Evolutionary conservation across 2,113 vertebrate species (phyloP).

Genomic region (Ictalurus furcatus): DNA sequence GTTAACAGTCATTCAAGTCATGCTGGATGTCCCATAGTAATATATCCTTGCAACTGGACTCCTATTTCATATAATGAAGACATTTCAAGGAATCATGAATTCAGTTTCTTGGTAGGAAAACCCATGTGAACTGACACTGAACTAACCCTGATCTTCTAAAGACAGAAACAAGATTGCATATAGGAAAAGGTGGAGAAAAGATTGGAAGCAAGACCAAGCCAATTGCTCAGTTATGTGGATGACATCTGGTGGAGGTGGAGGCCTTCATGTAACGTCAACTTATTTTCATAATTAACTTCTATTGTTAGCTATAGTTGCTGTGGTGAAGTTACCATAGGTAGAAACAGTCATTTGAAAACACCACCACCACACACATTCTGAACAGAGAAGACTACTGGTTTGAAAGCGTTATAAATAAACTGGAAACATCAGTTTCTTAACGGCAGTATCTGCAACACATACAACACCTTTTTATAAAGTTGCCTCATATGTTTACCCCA

Average conservation of each 20-base stretch:
- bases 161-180: background rate
- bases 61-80: background rate
- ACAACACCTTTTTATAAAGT: background rate
- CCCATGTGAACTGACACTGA: background rate
- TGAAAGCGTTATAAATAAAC: background rate
- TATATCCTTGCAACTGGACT: background rate
- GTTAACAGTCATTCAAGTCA: background rate
- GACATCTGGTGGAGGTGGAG: background rate
- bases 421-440: background rate
- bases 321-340: background rate
- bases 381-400: background rate
- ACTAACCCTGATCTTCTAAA: background rate
- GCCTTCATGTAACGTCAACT: background rate
- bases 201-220: background rate
- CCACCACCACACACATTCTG: background rate
- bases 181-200: background rate
- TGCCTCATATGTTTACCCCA: background rate
- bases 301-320: background rate
- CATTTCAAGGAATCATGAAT: background rate
- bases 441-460: background rate
- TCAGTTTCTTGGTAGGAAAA: background rate
- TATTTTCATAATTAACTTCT: background rate
- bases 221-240: background rate
- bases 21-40: background rate
- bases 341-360: background rate